These are phyloP conservation scores for Oreochromis grahami DNA, from an alignment of 2,797 vertebrate genomes.

Conservation along the genomic window DNA sequence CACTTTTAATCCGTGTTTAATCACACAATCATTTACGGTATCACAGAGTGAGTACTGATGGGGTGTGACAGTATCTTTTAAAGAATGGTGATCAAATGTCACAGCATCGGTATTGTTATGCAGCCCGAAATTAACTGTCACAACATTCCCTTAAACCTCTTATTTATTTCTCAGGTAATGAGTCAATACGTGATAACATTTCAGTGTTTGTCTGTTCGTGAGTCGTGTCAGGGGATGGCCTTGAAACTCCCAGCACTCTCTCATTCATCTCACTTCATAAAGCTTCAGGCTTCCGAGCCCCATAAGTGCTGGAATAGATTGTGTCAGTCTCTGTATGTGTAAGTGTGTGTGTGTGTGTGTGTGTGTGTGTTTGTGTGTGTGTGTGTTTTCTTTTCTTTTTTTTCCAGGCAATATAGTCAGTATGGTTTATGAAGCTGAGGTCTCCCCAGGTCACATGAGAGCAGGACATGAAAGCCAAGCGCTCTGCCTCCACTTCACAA, in stretches of 20 bases:
- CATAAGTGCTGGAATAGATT: conserved; percentile 54
- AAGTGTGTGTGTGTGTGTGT: not conserved
- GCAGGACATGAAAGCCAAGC: conserved; percentile 63
- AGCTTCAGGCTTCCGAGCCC: conserved; percentile 40
- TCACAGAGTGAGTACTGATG: conserved; percentile 31
- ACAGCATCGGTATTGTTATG: conserved; percentile 25
- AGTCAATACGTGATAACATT: conserved; percentile 15
- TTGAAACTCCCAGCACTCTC: conserved; percentile 31
- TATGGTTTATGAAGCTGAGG: conserved; percentile 65
- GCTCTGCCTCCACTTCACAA: conserved; percentile 65
- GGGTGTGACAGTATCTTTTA: conserved; percentile 34
- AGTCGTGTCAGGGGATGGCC: conserved; percentile 30
- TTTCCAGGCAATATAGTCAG: conserved; percentile 40
- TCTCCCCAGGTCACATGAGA: conserved; percentile 59
- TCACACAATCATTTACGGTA: conserved; percentile 49
- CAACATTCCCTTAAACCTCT: conserved; percentile 17
- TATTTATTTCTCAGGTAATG: conserved; percentile 47
- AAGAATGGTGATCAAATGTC: conserved; percentile 34
- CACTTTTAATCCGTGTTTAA: conserved; percentile 66
- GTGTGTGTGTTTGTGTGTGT: not conserved
- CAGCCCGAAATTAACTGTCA: conserved; percentile 45
- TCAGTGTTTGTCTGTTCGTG: conserved; percentile 22
- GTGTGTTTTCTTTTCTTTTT: not conserved
- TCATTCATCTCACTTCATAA: conserved; percentile 57
- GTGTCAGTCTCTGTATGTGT: conserved; percentile 24